These are phyloP conservation scores for Leptarthrus brevirostris DNA, from an alignment of 2,888 invertebrate species.

Conservation along the genomic window DNA sequence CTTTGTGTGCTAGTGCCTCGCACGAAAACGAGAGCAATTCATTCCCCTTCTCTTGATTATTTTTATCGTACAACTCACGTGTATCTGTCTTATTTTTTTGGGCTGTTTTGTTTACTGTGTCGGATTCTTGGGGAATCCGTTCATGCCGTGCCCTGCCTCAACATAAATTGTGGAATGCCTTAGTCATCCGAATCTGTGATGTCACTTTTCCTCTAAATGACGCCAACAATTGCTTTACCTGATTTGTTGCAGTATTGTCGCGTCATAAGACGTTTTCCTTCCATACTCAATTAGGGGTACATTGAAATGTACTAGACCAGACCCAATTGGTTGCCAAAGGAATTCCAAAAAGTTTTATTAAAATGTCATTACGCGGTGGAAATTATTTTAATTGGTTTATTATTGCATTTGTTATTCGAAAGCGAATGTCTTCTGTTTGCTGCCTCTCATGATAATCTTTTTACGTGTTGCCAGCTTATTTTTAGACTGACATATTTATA, in stretches of 20 bases:
- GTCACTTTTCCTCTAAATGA: neutral
- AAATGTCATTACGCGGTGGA: conserved; percentile 24
- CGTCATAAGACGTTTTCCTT: neutral
- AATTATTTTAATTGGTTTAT: conserved; percentile 39
- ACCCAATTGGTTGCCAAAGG: conserved; percentile 21
- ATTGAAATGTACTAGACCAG: conserved; percentile 6
- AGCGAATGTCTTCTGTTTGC: neutral
- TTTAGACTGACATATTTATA: conserved; percentile 4
- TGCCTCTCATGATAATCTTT: conserved; percentile 4
- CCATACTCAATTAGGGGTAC: neutral
- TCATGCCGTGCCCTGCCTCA: conserved; percentile 29
- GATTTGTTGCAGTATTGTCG: neutral
- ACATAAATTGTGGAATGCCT: neutral
- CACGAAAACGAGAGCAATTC: conserved; percentile 27
- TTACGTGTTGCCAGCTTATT: conserved; percentile 8
- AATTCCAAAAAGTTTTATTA: conserved; percentile 37
- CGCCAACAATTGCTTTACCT: conserved; percentile 1
- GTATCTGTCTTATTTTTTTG: conserved; percentile 15
- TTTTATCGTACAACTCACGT: conserved; percentile 27
- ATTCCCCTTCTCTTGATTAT: conserved; percentile 36
- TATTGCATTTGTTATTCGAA: conserved; percentile 23
- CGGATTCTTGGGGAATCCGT: conserved; percentile 31
- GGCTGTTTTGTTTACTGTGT: conserved; percentile 28
- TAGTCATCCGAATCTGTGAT: neutral
- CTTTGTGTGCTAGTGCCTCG: neutral